These are phyloP conservation scores for Falco biarmicus DNA, from an alignment of 2,797 vertebrate genomes.

Conservation along the genomic window DNA sequence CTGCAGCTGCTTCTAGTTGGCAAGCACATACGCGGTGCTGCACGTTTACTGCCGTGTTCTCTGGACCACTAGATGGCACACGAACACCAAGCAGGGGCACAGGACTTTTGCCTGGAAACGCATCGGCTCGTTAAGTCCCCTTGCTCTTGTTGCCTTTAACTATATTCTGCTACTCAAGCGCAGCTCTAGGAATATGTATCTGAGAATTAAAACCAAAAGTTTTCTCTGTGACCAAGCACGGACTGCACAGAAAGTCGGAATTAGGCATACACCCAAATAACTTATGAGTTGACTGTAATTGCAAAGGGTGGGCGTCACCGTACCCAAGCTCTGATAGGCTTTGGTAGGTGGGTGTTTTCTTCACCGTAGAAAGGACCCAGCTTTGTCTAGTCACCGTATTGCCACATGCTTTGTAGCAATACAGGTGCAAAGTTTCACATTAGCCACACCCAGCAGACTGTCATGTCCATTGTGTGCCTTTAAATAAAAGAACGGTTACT, in stretches of 20 bases:
- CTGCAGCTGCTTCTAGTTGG: neutral
- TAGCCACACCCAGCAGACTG: neutral
- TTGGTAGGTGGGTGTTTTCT: neutral
- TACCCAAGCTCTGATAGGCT: neutral
- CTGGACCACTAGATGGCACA: slow-evolving; percentile 69
- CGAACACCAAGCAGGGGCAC: neutral
- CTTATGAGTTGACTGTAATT: neutral
- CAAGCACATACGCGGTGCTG: neutral
- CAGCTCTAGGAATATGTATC: neutral
- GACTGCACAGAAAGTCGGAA: neutral
- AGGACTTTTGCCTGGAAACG: accelerated
- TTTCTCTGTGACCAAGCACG: neutral
- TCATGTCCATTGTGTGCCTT: neutral
- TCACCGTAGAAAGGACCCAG: neutral
- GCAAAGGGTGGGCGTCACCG: neutral
- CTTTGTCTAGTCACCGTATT: neutral
- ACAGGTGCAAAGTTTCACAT: neutral
- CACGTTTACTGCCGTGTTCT: neutral
- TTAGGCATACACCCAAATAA: neutral
- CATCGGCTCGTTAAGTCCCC: accelerated
- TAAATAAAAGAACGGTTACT: neutral
- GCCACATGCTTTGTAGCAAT: neutral
- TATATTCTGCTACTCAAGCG: neutral
- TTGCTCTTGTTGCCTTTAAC: neutral
- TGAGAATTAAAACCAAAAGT: neutral